Conservation (phyloP, 1,140 invertebrate species). For the Hetaerina americana region DNA sequence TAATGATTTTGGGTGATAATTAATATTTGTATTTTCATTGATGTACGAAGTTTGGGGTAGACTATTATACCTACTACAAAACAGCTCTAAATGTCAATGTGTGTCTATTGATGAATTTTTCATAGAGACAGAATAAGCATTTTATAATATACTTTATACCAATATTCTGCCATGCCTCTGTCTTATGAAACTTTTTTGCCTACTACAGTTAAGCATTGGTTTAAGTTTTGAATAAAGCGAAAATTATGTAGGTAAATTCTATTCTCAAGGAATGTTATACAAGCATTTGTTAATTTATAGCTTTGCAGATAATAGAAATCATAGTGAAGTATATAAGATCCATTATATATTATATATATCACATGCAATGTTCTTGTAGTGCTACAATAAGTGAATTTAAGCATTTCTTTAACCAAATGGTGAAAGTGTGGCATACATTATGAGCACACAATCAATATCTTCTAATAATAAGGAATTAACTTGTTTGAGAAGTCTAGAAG, state of each 20-base stretch:
- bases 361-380: neutral
- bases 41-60: neutral
- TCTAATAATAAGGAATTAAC: neutral
- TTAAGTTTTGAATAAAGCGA: no score
- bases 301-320: neutral
- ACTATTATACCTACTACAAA: neutral
- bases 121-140: neutral
- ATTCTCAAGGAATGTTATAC: neutral
- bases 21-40: neutral
- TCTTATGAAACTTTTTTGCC: no score
- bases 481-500: neutral
- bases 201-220: no score
- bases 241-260: neutral
- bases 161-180: no score
- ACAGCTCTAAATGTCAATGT: neutral
- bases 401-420: neutral
- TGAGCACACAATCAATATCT: neutral
- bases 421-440: neutral
- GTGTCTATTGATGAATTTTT: neutral
- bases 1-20: conserved; percentile 1
- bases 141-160: no score
- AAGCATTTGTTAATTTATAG: neutral
- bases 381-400: neutral
- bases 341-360: neutral
- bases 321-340: neutral